Conservation (phyloP, 1,140 invertebrate species). For the Tetranychus cinnabarinus region DNA sequence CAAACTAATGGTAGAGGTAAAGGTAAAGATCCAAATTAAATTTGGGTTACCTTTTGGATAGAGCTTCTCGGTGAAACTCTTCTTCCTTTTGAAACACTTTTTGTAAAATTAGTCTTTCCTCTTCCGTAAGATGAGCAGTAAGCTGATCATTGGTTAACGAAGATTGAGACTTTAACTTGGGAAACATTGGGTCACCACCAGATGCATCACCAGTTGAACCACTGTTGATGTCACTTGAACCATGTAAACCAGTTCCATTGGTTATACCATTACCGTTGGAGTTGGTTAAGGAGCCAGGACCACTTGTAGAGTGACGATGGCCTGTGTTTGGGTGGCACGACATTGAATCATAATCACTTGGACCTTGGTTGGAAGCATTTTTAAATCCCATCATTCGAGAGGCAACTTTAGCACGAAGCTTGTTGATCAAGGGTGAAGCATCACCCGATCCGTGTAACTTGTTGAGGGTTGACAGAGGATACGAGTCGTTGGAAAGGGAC, state of each 20-base stretch:
- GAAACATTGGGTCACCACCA: neutral
- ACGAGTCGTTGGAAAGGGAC: neutral
- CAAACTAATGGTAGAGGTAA: no score
- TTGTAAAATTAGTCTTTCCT: conserved; percentile 7
- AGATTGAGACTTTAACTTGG: conserved; percentile 1
- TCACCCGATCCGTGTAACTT: neutral
- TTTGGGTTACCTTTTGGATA: neutral
- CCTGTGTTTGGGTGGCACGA: no score
- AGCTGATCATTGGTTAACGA: conserved; percentile 8
- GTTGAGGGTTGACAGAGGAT: neutral
- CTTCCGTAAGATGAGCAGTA: conserved; percentile 9
- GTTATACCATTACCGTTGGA: no score
- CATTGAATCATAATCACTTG: no score
- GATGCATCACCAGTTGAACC: neutral
- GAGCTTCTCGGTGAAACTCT: conserved; percentile 6
- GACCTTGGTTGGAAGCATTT: no score
- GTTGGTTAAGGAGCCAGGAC: no score
- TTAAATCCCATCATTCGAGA: neutral
- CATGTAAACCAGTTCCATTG: no score
- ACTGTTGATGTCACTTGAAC: neutral
- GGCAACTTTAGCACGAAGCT: neutral
- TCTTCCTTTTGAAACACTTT: conserved; percentile 11
- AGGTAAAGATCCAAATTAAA: neutral
- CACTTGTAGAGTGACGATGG: no score
- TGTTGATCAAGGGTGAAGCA: neutral